Base-by-base conservation (phyloP, 2,888 invertebrate genomes). In the Agonopterix heracliana region DNA sequence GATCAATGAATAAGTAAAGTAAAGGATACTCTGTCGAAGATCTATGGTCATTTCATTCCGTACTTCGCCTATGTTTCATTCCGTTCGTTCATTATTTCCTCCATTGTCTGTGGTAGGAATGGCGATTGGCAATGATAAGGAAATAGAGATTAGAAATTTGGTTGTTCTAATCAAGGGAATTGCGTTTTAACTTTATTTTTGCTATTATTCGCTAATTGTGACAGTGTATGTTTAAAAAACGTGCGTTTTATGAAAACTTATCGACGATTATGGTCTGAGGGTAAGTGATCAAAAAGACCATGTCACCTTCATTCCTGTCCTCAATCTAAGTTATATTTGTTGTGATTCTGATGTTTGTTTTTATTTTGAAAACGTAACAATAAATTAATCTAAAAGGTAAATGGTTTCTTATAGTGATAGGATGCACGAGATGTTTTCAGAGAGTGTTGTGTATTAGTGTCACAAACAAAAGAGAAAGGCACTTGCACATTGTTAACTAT, bases 251-350 rank as follows among this genome's bases (percentile, higher is more conserved):
- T 13, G 11, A 34, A 44, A 48, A 5, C 7, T 26, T 44, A 43
- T 40, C 42, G 43, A 36, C 26, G 48, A 53, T 48, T 51, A 53
- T 50, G 50, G 10, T 53, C 52, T 41, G 41, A 52, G 7, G 44
- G 50, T 50, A 46, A 36, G 53, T 50, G 36, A 11, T 26, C 5
- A n/a, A 35, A 36, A 57, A 45, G 43, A 53, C 53, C 59, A 65
- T 67, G 68, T 78, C 73, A 78, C 75, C 76, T 78, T 80, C 74
- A 72, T 58, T 66, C 59, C 61, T 74, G 74, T 61, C 74, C 68
- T 66, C 63, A 63, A 64, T 26, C 26, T 7, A 59, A 54, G 56
- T 57, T 60, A 60, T 60, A 63, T 64, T 68, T 64, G 61, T 63
- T 69, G 56, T 69, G 59, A 56, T 65, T 56, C 53, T 45, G 41